These are phyloP conservation scores for Erebia palarica DNA, from an alignment of 2,888 invertebrate genomes.

Conservation along the genomic window DNA sequence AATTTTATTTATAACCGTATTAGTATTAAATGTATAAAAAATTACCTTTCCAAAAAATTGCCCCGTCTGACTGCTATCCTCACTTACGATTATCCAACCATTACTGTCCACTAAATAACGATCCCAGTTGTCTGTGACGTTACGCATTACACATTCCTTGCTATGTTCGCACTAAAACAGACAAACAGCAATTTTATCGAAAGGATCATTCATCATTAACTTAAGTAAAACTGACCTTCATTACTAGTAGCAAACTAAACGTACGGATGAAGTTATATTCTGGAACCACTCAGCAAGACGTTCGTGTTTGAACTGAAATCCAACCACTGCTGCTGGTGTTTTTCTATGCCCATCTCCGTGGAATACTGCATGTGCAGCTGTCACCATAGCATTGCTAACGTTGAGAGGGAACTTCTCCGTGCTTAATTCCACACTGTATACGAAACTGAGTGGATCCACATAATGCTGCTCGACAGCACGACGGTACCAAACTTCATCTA, in stretches of 20 bases:
- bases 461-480: constrained; percentile 94
- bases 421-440: constrained; percentile 82
- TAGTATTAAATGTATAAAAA: constrained; percentile 3
- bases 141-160: constrained; percentile 74
- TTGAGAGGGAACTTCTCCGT: constrained; percentile 75
- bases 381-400: constrained; percentile 87
- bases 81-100: constrained; percentile 92
- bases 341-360: constrained; percentile 82
- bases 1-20: background rate
- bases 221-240: background rate
- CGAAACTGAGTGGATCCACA: constrained; percentile 89
- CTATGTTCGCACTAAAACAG: constrained; percentile 71
- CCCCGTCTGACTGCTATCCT: constrained; percentile 88
- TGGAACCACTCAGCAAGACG: constrained; percentile 89
- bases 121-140: constrained; percentile 84
- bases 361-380: constrained; percentile 93
- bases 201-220: background rate
- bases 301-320: constrained; percentile 91
- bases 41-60: constrained; percentile 93
- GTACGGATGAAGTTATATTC: constrained; percentile 89
- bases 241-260: constrained; percentile 40
- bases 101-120: constrained; percentile 95
- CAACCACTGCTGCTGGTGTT: constrained; percentile 87
- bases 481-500: constrained; percentile 94
- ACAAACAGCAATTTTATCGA: background rate